Base-by-base conservation (phyloP, 2,888 invertebrate genomes). In the Cerceris ruficornis region DNA sequence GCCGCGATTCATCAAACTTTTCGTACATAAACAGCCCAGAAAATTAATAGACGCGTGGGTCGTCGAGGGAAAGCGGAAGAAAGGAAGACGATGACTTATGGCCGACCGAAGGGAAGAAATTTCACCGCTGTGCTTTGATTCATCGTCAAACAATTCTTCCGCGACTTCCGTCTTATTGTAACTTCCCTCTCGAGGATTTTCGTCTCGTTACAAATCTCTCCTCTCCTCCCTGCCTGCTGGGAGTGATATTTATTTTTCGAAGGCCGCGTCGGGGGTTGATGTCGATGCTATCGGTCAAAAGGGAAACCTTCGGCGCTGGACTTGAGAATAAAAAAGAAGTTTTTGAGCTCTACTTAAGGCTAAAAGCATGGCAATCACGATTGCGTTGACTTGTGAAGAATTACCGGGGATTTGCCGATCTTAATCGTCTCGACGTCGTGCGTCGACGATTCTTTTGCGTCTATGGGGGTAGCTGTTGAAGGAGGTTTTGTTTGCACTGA, bases 41-140 rank as follows among this genome's bases (percentile, higher is more conserved):
- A 64, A 67, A 71, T 71, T 60, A 77, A 76, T 64, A 67, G 64
- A 43, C 13, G 55, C 41, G 39, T 28, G 39, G 62, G 54, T n/a
- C n/a, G 42, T 49, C 11, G 57, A 15, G 28, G 46, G 58, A 50
- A 14, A 17, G 17, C 42, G 28, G 15, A 13, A 15, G 17, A 6
- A 17, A 49, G 6, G n/a, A 17, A 11, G n/a, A 13, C 52, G 52
- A 65, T 42, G 54, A 79, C 57, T 43, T 78, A 76, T 61, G 58
- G 64, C 57, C 11, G 62, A 68, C 17, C 28, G 17, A 28, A 28
- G 7, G n/a, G 67, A 64, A 75, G 71, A 80, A 75, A 75, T 72
- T 83, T 49, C 52, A 49, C 69, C 28, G 57, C 61, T 50, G 14
- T 11, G 49, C 8, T 62, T 58, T 57, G 69, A 79, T 82, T 81